These are phyloP conservation scores for Proisotoma minuta DNA, from an alignment of 2,888 invertebrate genomes.

Conservation along the genomic window DNA sequence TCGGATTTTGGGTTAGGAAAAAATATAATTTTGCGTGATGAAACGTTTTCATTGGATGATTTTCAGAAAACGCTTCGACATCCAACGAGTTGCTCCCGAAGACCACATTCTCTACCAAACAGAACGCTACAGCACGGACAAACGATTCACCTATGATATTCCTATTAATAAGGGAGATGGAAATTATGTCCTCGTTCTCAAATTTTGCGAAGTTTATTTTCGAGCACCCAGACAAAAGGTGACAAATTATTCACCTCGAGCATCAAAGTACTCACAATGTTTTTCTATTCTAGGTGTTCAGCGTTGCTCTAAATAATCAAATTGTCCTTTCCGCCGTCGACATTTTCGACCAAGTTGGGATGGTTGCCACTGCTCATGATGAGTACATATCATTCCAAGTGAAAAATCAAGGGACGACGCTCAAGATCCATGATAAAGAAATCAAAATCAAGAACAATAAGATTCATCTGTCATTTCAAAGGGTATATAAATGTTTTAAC, in stretches of 20 bases:
- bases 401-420: slow-evolving; percentile 58
- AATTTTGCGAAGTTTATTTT: slow-evolving; percentile 88
- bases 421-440: slow-evolving; percentile 71
- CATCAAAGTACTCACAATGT: background rate
- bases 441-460: slow-evolving; percentile 75
- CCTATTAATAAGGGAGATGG: slow-evolving; percentile 82
- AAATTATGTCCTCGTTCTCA: slow-evolving; percentile 75
- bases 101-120: slow-evolving; percentile 90
- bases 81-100: slow-evolving; percentile 74
- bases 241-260: background rate
- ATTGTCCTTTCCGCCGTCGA: slow-evolving; percentile 86
- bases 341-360: slow-evolving; percentile 85
- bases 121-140: slow-evolving; percentile 68
- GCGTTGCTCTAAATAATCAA: slow-evolving; percentile 86
- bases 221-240: slow-evolving; percentile 86
- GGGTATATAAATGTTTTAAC: slow-evolving; percentile 53
- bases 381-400: slow-evolving; percentile 85
- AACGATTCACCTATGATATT: slow-evolving; percentile 83
- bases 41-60: background rate
- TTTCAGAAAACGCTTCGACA: slow-evolving; percentile 76
- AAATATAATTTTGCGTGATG: background rate
- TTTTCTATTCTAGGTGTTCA: slow-evolving; percentile 63
- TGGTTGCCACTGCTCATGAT: slow-evolving; percentile 87
- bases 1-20: slow-evolving; percentile 77
- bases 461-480: slow-evolving; percentile 81